Percentiles rank a stretch among this genome's conserved stretches.
phyloP scores from a whole-genome alignment of 2,888 invertebrate genomes.

The Coremacera marginata region DNA sequence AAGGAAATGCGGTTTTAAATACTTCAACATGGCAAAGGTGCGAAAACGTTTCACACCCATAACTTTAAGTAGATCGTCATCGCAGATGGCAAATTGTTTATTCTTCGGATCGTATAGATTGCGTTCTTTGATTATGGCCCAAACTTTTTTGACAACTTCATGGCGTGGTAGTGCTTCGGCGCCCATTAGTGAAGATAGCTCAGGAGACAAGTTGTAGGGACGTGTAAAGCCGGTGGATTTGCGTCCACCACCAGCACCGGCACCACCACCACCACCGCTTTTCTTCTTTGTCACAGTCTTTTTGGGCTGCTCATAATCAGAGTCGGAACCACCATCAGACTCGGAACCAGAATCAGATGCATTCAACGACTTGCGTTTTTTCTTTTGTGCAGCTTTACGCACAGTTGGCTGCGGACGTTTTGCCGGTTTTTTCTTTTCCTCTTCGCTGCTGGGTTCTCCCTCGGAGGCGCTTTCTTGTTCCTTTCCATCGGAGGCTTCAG shows the following conservation, averaged over 20 bases:
- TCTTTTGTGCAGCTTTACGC: conserved; percentile 62
- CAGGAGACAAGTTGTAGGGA: conserved; percentile 86
- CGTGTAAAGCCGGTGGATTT: conserved; percentile 86
- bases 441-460: conserved; percentile 57
- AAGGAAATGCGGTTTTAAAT: conserved; percentile 88
- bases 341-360: conserved; percentile 63
- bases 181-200: conserved; percentile 84
- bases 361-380: conserved; percentile 63
- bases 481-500: conserved; percentile 62
- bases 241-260: conserved; percentile 68
- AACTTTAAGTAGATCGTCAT: conserved; percentile 88
- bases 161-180: conserved; percentile 86
- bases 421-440: conserved; percentile 56
- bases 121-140: conserved; percentile 90
- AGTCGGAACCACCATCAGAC: conserved; percentile 63
- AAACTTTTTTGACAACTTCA: conserved; percentile 90
- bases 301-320: conserved; percentile 64
- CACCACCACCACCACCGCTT: conserved; percentile 50
- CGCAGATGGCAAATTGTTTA: conserved; percentile 94
- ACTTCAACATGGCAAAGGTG: conserved; percentile 98
- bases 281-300: conserved; percentile 57
- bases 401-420: conserved; percentile 64
- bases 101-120: conserved; percentile 94
- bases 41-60: conserved; percentile 93
- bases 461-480: conserved; percentile 52